A percentile compares a stretch with the other conserved stretches of the same genome.
Evolutionary conservation across 30 jellyfish, hydroid and myxozoan species (phyloP).

Genomic region (Nemopilema nomurai): DNA sequence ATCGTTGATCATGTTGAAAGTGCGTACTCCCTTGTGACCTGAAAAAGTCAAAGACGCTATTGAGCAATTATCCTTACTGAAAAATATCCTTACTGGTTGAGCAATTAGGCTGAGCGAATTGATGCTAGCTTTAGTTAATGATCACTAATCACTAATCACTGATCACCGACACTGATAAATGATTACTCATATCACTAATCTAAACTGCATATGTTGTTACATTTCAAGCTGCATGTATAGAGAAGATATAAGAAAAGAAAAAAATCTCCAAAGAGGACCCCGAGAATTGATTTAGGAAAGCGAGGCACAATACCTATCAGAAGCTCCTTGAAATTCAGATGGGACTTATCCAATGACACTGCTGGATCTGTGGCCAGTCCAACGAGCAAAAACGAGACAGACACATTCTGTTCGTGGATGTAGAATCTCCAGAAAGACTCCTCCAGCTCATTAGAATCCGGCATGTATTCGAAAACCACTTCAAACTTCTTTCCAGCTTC

Average conservation of each 20-base stretch:
- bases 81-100: not conserved
- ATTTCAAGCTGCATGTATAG: too few species aligned
- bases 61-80: too few species aligned
- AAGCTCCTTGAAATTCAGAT: slow-evolving; percentile 76
- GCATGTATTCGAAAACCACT: slow-evolving; percentile 69
- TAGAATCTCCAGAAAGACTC: slow-evolving; percentile 90
- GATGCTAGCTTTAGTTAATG: not conserved
- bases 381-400: slow-evolving; percentile 86
- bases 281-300: too few species aligned
- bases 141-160: too few species aligned
- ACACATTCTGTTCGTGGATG: slow-evolving; percentile 73
- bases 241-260: too few species aligned
- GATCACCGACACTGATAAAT: too few species aligned
- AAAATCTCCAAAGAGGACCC: too few species aligned
- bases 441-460: slow-evolving; percentile 70
- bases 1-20: slow-evolving; percentile 65
- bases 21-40: slow-evolving; percentile 78
- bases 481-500: slow-evolving; percentile 87
- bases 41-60: not conserved
- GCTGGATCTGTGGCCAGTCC: slow-evolving; percentile 88
- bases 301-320: slow-evolving; percentile 90
- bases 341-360: slow-evolving; percentile 85
- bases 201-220: too few species aligned
- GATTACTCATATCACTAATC: too few species aligned
- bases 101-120: not conserved